Conservation (phyloP, 2,797 vertebrate species). For the Manis crassicaudata region DNA sequence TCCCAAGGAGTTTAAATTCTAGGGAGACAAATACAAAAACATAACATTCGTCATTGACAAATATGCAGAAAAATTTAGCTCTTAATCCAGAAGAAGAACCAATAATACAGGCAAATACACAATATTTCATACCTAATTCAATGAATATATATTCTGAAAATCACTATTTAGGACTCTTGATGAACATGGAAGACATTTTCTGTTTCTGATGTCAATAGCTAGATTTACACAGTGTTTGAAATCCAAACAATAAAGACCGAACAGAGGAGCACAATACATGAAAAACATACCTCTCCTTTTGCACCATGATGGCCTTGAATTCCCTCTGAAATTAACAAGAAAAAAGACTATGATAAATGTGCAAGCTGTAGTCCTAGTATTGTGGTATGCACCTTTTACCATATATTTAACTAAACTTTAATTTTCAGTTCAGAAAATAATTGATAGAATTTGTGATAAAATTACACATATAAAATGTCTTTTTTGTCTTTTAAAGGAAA, state of each 20-base stretch:
- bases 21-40: neutral
- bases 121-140: neutral
- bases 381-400: neutral
- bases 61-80: neutral
- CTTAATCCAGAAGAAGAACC: neutral
- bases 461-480: neutral
- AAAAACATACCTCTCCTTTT: conserved; percentile 92
- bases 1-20: neutral
- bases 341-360: conserved; percentile 35
- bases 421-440: neutral
- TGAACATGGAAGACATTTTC: neutral
- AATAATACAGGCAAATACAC: neutral
- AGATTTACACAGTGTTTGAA: neutral
- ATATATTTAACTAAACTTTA: neutral
- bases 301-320: conserved; percentile 88
- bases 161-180: neutral
- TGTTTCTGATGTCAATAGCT: neutral
- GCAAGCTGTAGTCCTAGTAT: neutral
- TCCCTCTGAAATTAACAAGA: conserved; percentile 88
- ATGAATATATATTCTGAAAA: neutral
- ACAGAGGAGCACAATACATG: neutral
- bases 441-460: neutral
- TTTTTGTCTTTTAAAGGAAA: neutral
- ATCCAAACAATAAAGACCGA: neutral
- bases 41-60: neutral